A percentile compares a stretch with the other conserved stretches of the same genome.
phyloP scores from a whole-genome alignment of 2,888 invertebrate genomes.

The Ochropleura leucogaster region DNA sequence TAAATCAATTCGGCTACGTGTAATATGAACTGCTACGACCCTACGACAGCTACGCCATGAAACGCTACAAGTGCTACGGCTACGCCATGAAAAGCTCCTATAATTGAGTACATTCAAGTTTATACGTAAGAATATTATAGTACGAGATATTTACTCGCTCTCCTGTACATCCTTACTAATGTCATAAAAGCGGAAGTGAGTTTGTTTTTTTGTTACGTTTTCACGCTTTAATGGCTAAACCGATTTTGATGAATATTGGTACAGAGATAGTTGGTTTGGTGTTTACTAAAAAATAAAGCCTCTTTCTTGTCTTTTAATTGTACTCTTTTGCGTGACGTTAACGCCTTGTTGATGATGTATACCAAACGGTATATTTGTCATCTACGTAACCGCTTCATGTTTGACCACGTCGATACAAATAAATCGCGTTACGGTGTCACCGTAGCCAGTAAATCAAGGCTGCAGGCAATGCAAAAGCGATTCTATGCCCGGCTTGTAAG shows the following conservation, averaged over 20 bases:
- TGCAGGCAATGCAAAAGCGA: constrained; percentile 2
- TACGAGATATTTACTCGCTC: constrained; percentile 1
- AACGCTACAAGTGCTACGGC: not conserved
- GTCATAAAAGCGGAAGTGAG: too few species aligned
- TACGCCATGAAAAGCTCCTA: not conserved
- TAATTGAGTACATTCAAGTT: not conserved
- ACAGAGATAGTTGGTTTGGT: too few species aligned
- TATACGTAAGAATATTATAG: not conserved
- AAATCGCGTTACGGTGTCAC: constrained; percentile 18
- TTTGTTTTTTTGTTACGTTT: too few species aligned
- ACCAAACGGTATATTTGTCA: constrained; percentile 3
- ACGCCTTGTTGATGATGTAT: not conserved
- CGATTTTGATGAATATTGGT: too few species aligned
- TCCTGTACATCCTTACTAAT: too few species aligned
- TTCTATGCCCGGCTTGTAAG: not conserved
- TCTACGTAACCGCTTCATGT: constrained; percentile 1
- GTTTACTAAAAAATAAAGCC: not conserved
- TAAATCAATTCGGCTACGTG: not conserved
- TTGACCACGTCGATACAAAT: constrained; percentile 27
- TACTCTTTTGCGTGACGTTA: not conserved
- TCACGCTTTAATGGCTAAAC: too few species aligned
- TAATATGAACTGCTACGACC: not conserved
- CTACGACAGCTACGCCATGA: constrained; percentile 7
- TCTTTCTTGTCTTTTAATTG: not conserved
- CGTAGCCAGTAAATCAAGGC: not conserved